Evolutionary conservation across 2,888 invertebrate genomes (phyloP), one percentile per base, ranked within the genome.

Genomic region (Himalopsyche tibetana): DNA sequence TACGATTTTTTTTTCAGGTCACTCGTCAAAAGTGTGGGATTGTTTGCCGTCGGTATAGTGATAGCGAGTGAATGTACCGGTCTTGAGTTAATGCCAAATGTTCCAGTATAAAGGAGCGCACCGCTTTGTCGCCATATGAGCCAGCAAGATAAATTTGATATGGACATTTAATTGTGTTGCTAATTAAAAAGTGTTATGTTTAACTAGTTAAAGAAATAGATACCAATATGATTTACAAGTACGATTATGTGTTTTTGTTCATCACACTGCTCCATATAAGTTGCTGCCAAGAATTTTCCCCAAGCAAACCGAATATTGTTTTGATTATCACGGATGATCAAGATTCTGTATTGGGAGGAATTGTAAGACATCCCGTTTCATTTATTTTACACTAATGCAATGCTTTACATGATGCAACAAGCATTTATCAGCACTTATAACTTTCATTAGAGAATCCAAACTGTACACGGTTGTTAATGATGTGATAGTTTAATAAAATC

Each of bases 261-360:
- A 89, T 91, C 42, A 17, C 45, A 28, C 56, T 82, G 15, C 9
- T 85, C 51, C 87, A 91, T 85, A 88, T 90, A 82, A 89, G 90
- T 63, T 88, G 88, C 84, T 89, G 89, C 85, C 88, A 90, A 82
- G 90, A 91, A 88, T 90, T 89, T 63, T 88, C 87, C 45, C 90
- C 89, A 80, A 89, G 87, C 56, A 91, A 90, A 90, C 95, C 96
- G 45, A 98, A 98, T 92, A 95, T 98, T 90, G 93, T 98, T 80
- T 90, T 98, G 63, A 93, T 98, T 89, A 90, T 98, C 83, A 97
- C 96, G 0, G 98, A 98, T 91, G 98, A 98, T 92, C 97, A 98
- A 91, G 98, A 98, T 93, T 92, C 94, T 4, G 92, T 94, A n/a
- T 91, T 98, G 82, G 95, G 96, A 90, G 96, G 97, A 83, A 94